A percentile compares a stretch with the other conserved stretches of the same genome.
These are phyloP conservation scores for Orientallactaga sibirica DNA, from an alignment of 2,797 vertebrate genomes.

Conservation along the genomic window DNA sequence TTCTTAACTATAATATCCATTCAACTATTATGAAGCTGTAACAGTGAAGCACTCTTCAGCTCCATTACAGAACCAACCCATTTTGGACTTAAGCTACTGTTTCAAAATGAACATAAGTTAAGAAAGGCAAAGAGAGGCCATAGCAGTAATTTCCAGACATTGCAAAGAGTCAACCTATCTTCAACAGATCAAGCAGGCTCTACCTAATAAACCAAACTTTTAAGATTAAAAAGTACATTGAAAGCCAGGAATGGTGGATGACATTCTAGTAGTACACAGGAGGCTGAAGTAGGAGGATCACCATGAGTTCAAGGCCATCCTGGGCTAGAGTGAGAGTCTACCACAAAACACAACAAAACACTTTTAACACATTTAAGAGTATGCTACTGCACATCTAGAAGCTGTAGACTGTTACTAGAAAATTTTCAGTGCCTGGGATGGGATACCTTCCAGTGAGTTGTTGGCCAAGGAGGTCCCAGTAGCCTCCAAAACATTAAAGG, in stretches of 20 bases:
- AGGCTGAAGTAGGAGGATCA: not conserved
- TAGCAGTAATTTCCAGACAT: not conserved
- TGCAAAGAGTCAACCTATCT: not conserved
- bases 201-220: slow-evolving; percentile 44
- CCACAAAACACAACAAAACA: too few species aligned
- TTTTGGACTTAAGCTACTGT: not conserved
- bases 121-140: not conserved
- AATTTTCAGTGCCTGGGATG: too few species aligned
- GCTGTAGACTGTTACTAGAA: too few species aligned
- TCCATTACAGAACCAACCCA: not conserved
- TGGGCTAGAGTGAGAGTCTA: too few species aligned
- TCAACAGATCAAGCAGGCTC: slow-evolving; percentile 32
- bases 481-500: too few species aligned
- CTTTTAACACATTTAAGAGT: too few species aligned
- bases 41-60: slow-evolving; percentile 10
- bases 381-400: too few species aligned
- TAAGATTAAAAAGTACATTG: slow-evolving; percentile 21
- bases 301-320: too few species aligned
- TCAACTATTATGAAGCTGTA: not conserved
- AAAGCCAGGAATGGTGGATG: not conserved
- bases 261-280: not conserved
- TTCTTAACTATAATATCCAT: not conserved
- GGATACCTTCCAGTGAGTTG: too few species aligned
- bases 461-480: too few species aligned
- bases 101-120: slow-evolving; percentile 23